Evolutionary conservation across 2,113 vertebrate species (phyloP).

Genomic region (Ploceus nigricollis): DNA sequence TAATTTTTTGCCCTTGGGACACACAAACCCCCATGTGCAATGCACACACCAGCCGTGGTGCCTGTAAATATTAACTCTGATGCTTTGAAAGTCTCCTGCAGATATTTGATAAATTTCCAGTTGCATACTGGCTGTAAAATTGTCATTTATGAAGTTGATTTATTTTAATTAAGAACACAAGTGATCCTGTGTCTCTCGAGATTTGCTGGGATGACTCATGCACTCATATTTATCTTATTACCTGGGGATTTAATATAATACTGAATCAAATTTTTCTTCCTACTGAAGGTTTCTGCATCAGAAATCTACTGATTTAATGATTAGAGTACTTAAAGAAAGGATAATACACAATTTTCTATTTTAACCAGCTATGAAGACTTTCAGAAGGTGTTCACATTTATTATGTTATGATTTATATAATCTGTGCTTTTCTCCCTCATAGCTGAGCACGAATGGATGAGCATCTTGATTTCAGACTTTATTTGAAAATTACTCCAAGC

Average conservation of each 20-base stretch:
- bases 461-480: not conserved
- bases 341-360: not conserved
- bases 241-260: not conserved
- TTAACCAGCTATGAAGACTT: not conserved
- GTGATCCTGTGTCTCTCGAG: not conserved
- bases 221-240: not conserved
- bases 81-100: not conserved
- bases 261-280: not conserved
- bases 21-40: rapidly evolving
- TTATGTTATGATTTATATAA: not conserved
- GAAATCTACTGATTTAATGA: not conserved
- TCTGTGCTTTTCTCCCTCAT: not conserved
- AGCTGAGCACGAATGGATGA: not conserved
- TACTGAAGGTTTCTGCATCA: not conserved
- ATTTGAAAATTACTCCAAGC: not conserved
- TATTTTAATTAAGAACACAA: not conserved
- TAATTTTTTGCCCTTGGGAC: not conserved
- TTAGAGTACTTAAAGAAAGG: not conserved
- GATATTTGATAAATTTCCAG: not conserved
- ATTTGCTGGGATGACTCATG: not conserved
- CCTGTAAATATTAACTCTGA: not conserved
- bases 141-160: not conserved
- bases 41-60: not conserved
- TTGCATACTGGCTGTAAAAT: not conserved
- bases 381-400: not conserved